Base-by-base conservation (phyloP, 2,797 vertebrate genomes). In the Halcyon smyrnensis region DNA sequence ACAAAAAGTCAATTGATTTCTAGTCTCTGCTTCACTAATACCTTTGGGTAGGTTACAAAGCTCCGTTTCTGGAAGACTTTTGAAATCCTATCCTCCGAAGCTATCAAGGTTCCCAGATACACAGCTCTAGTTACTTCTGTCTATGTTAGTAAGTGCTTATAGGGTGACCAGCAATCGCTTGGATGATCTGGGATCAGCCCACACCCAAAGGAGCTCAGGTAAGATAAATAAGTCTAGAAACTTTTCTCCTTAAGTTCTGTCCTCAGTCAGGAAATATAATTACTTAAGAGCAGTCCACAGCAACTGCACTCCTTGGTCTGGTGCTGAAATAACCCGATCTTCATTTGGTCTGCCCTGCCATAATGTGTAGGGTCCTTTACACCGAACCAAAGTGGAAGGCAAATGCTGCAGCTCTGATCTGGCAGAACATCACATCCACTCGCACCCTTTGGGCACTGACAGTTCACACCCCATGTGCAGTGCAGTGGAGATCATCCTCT, bases 391-490 rank as follows among this genome's bases (percentile, higher is more conserved):
- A 57, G 37, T 16, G 13, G 45, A 76, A 64, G 11, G 11, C 23
- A 64, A 89, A 60, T 34, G 8, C 51, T 79, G 32, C 21, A 68
- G 8, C n/a, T 87, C 59, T 64, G 51, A 25, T 67, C 63, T 60
- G 60, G 7, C 41, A 64, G 50, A 39, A 8, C 57, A 32, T 3
- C 48, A 45, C 16, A 50, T 11, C 30, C 36, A 13, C 32, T 78
- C 1, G 0, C 14, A 68, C 25, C 5, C 14, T 74, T 43, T 80
- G 56, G 30, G 6, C 51, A 30, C 21, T 9, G 27, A 11, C 0
- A 11, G 11, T n/a, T 60, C 59, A 20, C 34, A 34, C 2, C 30
- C 15, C 36, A 32, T 5, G 15, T n/a, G 27, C 20, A n/a, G 24
- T 41, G 36, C 25, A 45, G 18, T 30, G 37, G 53, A 83, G 28